Evolutionary conservation across 2,888 invertebrate genomes (phyloP).

Genomic region (Charanyca ferruginea): DNA sequence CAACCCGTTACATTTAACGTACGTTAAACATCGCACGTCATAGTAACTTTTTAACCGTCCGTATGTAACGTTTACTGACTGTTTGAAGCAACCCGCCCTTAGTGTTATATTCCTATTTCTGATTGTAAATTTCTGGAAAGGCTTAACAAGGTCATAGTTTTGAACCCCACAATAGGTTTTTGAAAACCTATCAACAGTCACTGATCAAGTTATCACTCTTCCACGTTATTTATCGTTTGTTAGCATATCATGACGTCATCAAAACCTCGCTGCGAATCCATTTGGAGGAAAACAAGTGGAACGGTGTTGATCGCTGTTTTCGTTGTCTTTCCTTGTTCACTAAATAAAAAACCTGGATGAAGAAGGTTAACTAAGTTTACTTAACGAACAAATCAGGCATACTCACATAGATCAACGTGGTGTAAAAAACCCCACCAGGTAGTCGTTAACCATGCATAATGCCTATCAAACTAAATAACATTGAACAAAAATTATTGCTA

Average conservation of each 20-base stretch:
- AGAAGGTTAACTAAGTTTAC: conserved; percentile 5
- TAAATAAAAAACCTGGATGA: background rate
- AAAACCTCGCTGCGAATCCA: conserved; percentile 44
- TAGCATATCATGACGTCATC: conserved; percentile 46
- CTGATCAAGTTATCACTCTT: conserved; percentile 1
- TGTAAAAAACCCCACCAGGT: too few species aligned
- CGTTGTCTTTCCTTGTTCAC: conserved; percentile 15
- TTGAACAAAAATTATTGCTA: too few species aligned
- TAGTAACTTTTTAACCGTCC: too few species aligned
- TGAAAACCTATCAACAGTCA: background rate
- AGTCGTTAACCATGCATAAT: too few species aligned
- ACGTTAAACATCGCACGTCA: too few species aligned
- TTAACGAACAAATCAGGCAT: background rate
- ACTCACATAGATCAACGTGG: background rate
- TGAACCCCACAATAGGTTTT: background rate
- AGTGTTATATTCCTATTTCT: too few species aligned
- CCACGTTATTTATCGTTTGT: conserved; percentile 18
- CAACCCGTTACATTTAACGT: too few species aligned
- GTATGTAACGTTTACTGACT: too few species aligned
- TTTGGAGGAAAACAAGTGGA: conserved; percentile 55
- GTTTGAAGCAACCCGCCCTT: too few species aligned
- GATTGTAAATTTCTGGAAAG: too few species aligned
- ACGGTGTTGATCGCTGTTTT: conserved; percentile 47
- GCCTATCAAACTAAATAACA: too few species aligned
- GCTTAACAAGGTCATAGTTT: too few species aligned